Evolutionary conservation across 1,140 invertebrate genomes (phyloP).

Genomic region (Bradysia coprophila): DNA sequence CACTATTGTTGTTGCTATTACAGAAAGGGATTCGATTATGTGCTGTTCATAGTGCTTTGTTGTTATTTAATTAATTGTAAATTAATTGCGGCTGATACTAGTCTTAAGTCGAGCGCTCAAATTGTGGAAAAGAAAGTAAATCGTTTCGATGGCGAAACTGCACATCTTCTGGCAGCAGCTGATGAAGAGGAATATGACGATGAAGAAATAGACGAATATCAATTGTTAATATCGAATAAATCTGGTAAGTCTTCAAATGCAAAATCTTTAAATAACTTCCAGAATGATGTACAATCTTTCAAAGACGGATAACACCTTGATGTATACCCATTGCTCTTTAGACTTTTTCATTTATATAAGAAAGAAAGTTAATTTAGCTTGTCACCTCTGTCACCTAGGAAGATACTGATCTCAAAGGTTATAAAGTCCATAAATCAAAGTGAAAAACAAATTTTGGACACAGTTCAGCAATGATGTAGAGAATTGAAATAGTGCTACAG

Average conservation of each 20-base stretch:
- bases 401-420: no score
- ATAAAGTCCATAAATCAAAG: no score
- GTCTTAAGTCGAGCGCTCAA: background rate
- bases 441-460: no score
- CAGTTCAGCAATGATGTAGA: no score
- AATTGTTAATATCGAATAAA: slow-evolving; percentile 22
- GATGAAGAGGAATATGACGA: slow-evolving; percentile 21
- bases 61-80: background rate
- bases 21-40: background rate
- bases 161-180: slow-evolving; percentile 21
- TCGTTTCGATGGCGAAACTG: slow-evolving; percentile 12
- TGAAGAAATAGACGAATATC: slow-evolving; percentile 18
- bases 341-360: slow-evolving; percentile 8
- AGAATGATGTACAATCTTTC: no score
- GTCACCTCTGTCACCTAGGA: no score
- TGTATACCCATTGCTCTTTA: background rate
- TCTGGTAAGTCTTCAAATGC: slow-evolving; percentile 15
- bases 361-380: slow-evolving; percentile 8
- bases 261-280: background rate
- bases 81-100: background rate
- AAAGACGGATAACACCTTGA: background rate
- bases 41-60: background rate
- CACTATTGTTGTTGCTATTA: no score
- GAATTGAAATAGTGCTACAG: no score
- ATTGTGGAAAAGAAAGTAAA: background rate